Base-by-base conservation (phyloP, 92 coral and sea anemone genomes). In the Porites evermanni region DNA sequence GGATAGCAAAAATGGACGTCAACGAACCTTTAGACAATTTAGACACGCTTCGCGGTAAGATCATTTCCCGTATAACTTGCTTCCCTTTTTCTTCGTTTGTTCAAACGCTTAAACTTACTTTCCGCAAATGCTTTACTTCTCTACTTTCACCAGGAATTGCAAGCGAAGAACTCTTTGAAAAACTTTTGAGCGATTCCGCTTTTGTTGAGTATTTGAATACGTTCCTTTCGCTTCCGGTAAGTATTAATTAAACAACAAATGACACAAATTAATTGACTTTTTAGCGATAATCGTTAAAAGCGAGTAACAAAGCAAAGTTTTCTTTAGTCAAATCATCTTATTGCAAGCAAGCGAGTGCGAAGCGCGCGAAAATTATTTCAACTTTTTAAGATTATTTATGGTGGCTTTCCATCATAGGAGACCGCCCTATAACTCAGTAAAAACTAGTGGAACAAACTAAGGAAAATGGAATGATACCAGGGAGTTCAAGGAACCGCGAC, bases 121-220 rank as follows among this genome's bases (percentile, higher is more conserved):
- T 9, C 16, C 24, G 56, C 18, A 12, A 0, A n/a, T 13, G 2
- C 19, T 70, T 38, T 5, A 9, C 47, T 70, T 80, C 21, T 70
- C 26, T 79, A 14, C 12, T 54, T 56, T 50, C 52, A 6, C 12
- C n/a, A 83, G 87, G 79, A 17, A 63, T 83, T 63, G 80, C 87
- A 73, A 73, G 79, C 21, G 32, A 83, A 61, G 80, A 72, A 52
- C n/a, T 73, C 53, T 96, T 96, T 82, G 87, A 88, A 8, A 69
- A 58, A 67, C 84, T 89, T 29, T 72, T 96, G 77, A 77, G 77
- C 20, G 95, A 96, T 51, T 71, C 92, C 21, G 87, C 88, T 8
- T 96, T 96, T 77, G 94, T 95, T 10, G 98, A 96, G 80, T 96
- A 93, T 65, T 91, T 96, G 61, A 96, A 96, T 89, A 93, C 99